phyloP scores from a whole-genome alignment of 1,140 invertebrate genomes.

The Lucilia sericata region DNA sequence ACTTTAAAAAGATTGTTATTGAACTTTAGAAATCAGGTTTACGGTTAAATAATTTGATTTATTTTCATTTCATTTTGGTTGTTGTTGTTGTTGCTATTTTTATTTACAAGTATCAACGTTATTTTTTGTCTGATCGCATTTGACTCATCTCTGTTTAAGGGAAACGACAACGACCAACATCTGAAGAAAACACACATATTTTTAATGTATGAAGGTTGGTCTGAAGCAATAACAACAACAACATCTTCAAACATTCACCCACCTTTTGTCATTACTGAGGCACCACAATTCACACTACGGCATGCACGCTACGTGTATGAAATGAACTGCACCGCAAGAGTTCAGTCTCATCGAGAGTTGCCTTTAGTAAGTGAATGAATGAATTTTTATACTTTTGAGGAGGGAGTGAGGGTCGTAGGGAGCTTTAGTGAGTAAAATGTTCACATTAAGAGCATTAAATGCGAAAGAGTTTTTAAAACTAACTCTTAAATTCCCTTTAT shows the following conservation, averaged over 20 bases:
- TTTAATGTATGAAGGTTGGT: background rate
- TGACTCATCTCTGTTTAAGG: background rate
- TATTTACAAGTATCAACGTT: no score
- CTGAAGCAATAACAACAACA: background rate
- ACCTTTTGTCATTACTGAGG: background rate
- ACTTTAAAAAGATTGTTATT: conserved; percentile 38
- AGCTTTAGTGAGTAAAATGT: background rate
- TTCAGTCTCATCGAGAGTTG: no score
- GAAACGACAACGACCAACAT: background rate
- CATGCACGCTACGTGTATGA: background rate
- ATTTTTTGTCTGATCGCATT: background rate
- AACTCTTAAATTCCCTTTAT: background rate
- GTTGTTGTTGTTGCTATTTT: background rate
- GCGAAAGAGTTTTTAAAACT: background rate
- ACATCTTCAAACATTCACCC: background rate
- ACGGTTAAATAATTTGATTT: conserved; percentile 40
- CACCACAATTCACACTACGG: background rate
- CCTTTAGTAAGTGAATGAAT: background rate
- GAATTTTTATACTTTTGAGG: background rate
- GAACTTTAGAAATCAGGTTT: conserved; percentile 38
- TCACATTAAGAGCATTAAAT: conserved; percentile 28
- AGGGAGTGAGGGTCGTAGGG: background rate
- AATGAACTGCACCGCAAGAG: background rate
- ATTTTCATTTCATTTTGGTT: background rate
- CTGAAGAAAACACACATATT: no score